Percentiles rank a stretch among this genome's conserved stretches.
These are phyloP conservation scores for Drosophila navojoa DNA, from an alignment of 1,140 invertebrate species.

Conservation along the genomic window DNA sequence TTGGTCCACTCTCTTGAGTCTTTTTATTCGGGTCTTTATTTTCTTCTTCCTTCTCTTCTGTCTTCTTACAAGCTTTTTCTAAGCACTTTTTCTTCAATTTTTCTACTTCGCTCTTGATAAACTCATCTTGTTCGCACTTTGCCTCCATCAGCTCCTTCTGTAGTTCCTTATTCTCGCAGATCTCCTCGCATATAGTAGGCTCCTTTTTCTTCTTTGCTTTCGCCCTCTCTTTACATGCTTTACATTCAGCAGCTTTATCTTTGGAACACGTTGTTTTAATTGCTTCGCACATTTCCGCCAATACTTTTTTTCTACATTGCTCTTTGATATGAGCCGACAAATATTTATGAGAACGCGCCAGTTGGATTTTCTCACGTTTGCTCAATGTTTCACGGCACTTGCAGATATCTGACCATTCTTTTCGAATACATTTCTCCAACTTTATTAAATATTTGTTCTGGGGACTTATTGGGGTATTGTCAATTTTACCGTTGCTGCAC, in stretches of 20 bases:
- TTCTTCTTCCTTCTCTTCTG: no score
- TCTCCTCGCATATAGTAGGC: neutral
- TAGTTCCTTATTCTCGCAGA: neutral
- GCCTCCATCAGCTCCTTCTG: neutral
- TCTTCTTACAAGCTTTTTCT: neutral
- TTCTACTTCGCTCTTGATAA: neutral
- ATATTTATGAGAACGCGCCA: neutral
- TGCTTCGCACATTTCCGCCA: neutral
- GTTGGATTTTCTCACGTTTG: neutral
- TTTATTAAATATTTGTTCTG: neutral
- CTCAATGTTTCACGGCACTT: neutral
- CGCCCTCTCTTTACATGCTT: neutral
- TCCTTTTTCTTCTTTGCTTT: neutral
- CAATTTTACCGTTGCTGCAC: neutral
- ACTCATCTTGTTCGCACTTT: neutral
- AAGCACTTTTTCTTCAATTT: conserved; percentile 1
- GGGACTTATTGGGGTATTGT: neutral
- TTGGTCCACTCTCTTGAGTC: no score
- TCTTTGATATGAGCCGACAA: neutral
- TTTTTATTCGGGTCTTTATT: no score
- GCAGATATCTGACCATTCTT: conserved; percentile 4
- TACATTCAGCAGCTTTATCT: neutral
- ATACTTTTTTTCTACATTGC: neutral
- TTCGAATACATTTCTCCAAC: conserved; percentile 3
- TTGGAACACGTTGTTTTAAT: neutral